phyloP scores from a whole-genome alignment of 2,113 vertebrate genomes.

The Craseonycteris thonglongyai region DNA sequence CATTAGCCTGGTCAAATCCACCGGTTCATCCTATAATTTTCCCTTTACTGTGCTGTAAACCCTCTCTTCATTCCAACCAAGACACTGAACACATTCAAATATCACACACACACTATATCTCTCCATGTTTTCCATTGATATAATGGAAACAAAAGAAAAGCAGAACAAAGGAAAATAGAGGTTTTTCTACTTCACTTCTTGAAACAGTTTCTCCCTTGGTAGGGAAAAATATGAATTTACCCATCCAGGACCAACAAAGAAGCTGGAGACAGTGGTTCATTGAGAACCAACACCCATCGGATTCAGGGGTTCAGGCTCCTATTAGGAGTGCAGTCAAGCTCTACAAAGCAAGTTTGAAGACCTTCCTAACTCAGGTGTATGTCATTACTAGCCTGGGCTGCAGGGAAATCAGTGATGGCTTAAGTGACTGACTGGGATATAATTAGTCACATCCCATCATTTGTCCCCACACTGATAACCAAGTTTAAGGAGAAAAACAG shows the following conservation, averaged over 20 bases:
- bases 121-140: slow-evolving; percentile 52
- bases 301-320: background rate
- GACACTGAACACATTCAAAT: slow-evolving; percentile 13
- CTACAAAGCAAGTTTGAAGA: background rate
- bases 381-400: background rate
- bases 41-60: slow-evolving; percentile 41
- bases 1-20: slow-evolving; percentile 52
- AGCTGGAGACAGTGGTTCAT: background rate
- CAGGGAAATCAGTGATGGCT: background rate
- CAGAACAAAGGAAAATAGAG: slow-evolving; percentile 43
- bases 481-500: background rate
- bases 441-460: background rate
- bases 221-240: background rate
- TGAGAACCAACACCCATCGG: background rate
- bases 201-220: background rate
- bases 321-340: background rate
- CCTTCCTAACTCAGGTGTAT: background rate
- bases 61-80: background rate
- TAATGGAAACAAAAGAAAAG: slow-evolving; percentile 49
- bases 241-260: background rate
- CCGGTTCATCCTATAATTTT: slow-evolving; percentile 46
- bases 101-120: slow-evolving; percentile 24
- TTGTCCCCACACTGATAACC: background rate
- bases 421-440: background rate
- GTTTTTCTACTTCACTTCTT: slow-evolving; percentile 29